Evolutionary conservation across 1,140 invertebrate species (phyloP).

Genomic region (Saccostrea glomerata): DNA sequence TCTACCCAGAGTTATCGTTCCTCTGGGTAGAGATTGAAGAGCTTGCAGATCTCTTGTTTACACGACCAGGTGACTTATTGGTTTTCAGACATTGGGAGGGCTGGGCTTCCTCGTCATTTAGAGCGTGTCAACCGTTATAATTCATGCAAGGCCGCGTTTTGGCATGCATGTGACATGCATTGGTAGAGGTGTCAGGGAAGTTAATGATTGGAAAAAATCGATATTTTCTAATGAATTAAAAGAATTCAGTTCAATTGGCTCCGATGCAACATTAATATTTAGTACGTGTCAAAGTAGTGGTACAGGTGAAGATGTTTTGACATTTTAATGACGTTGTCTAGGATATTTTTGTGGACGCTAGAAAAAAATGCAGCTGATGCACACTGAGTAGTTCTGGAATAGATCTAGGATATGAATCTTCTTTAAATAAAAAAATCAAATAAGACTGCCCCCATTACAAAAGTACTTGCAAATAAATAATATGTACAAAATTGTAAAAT

Average conservation of each 20-base stretch:
- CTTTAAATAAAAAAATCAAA: no score
- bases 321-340: background rate
- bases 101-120: background rate
- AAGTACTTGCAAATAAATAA: no score
- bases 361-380: background rate
- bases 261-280: slow-evolving; percentile 28
- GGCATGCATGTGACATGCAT: slow-evolving; percentile 34
- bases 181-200: slow-evolving; percentile 6
- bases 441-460: no score
- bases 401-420: no score
- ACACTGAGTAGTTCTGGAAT: background rate
- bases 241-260: background rate
- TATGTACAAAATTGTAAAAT: no score
- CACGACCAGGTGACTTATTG: slow-evolving; percentile 18
- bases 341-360: background rate
- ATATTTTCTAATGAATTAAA: background rate
- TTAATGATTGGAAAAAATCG: background rate
- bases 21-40: no score
- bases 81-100: background rate
- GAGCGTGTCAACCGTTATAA: slow-evolving; percentile 32
- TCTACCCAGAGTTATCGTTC: no score
- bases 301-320: slow-evolving; percentile 15
- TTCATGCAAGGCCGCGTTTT: slow-evolving; percentile 35
- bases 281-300: slow-evolving; percentile 25
- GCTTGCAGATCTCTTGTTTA: background rate